phyloP scores from a whole-genome alignment of 2,888 invertebrate genomes.

The Zele albiditarsus region DNA sequence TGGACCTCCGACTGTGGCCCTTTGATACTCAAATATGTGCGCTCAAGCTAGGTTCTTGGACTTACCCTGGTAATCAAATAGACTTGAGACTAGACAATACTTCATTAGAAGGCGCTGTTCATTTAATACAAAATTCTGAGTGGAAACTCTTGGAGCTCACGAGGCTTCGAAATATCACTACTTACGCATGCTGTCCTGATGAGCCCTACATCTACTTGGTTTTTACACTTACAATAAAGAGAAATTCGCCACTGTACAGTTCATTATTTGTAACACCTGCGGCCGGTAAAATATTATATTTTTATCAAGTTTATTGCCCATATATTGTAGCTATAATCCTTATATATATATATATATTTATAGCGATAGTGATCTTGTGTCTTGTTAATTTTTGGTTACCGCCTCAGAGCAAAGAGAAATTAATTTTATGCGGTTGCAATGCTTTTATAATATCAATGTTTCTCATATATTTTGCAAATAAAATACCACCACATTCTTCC shows the following conservation, averaged over 20 bases:
- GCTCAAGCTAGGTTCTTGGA: slow-evolving; percentile 84
- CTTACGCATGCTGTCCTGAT: slow-evolving; percentile 76
- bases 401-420: slow-evolving; percentile 80
- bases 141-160: slow-evolving; percentile 74
- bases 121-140: slow-evolving; percentile 67
- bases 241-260: slow-evolving; percentile 78
- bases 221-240: slow-evolving; percentile 74
- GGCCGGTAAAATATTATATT: slow-evolving; percentile 67
- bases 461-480: slow-evolving; percentile 78
- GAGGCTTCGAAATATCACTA: slow-evolving; percentile 67
- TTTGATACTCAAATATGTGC: slow-evolving; percentile 81
- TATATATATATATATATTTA: slow-evolving; percentile 53
- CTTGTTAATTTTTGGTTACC: slow-evolving; percentile 80
- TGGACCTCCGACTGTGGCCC: slow-evolving; percentile 84
- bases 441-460: slow-evolving; percentile 78
- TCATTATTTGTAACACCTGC: slow-evolving; percentile 79
- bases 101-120: slow-evolving; percentile 3
- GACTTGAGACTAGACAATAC: slow-evolving; percentile 68
- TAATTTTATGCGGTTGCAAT: slow-evolving; percentile 77
- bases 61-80: slow-evolving; percentile 78
- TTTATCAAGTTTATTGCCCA: not conserved
- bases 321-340: slow-evolving; percentile 15
- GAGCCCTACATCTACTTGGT: slow-evolving; percentile 76
- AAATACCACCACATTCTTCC: slow-evolving; percentile 75
- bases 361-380: slow-evolving; percentile 78